A percentile compares a stretch with the other conserved stretches of the same genome.
Conservation (phyloP, 2,797 vertebrate species). For the Jordanella pulchra region DNA sequence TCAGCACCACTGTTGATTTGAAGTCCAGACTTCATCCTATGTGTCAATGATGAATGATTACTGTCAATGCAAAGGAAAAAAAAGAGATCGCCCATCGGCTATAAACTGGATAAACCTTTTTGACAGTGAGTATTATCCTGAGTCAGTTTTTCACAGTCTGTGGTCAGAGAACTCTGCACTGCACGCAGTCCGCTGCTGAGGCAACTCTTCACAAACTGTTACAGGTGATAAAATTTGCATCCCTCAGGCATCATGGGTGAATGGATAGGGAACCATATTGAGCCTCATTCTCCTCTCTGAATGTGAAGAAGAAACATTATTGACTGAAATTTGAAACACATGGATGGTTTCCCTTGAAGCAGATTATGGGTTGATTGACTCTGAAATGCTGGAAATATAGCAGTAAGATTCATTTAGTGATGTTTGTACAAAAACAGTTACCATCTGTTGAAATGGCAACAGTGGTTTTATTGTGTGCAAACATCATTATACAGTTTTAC, state of each 20-base stretch:
- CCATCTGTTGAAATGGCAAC: background rate
- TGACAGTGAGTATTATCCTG: background rate
- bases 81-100: background rate
- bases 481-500: background rate
- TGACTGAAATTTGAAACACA: background rate
- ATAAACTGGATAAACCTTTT: background rate
- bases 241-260: background rate
- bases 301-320: background rate
- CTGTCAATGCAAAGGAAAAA: background rate
- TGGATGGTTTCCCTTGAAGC: background rate
- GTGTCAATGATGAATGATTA: no score
- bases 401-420: background rate
- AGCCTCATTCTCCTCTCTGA: background rate
- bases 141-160: no score
- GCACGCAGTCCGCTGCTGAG: background rate
- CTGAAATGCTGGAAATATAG: background rate
- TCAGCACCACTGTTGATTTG: background rate
- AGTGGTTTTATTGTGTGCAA: background rate
- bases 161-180: background rate
- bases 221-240: background rate
- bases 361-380: background rate
- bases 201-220: background rate
- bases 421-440: background rate
- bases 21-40: constrained; percentile 1
- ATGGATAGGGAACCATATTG: background rate